Evolutionary conservation across 2,113 vertebrate genomes (phyloP), one percentile per base, ranked within the genome.

Genomic region (Alexandromys fortis): DNA sequence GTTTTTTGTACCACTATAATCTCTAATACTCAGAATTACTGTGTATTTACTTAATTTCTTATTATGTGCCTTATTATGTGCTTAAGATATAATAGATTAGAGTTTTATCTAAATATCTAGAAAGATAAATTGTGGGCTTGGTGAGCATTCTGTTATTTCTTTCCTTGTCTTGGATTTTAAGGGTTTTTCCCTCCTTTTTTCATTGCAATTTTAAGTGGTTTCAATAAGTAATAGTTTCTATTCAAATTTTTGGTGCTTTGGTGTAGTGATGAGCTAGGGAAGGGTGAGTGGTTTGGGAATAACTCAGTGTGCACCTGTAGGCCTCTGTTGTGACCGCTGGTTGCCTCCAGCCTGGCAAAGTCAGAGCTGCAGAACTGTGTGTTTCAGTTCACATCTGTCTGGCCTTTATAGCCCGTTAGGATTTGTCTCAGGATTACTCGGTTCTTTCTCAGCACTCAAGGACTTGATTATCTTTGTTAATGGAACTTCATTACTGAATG

Each of bases 21-120:
- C 97, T 98, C 97, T 98, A 98, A 98, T 98, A 98, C 97, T 98
- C 98, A 98, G 97, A 98, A 98, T 98, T 98, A 98, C 98, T 98
- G 97, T 99, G 97, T 98, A 98, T 98, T 99, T 98, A 98, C 98
- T 98, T 99, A 93, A 98, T 99, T 99, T 99, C 98, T 98, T 98
- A 98, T 98, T 98, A 99, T 95, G 99, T 99, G 99, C 99, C 99
- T 99, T 99, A 99, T 98, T 98, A 98, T 98, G 97, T 99, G 98
- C 98, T 98, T 99, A 98, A 98, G 97, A 98, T 98, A 98, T 7
- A 95, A 91, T 98, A 99, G 98, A 96, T 98, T 98, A 98, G 98
- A 98, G 91, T 98, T 98, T 98, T 98, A 95, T 98, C 97, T 98
- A 95, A 98, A 94, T 98, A 98, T 98, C 98, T 98, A 98, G 96